These are phyloP conservation scores for Dinomys branickii DNA, from an alignment of 2,113 vertebrate genomes.

Conservation along the genomic window DNA sequence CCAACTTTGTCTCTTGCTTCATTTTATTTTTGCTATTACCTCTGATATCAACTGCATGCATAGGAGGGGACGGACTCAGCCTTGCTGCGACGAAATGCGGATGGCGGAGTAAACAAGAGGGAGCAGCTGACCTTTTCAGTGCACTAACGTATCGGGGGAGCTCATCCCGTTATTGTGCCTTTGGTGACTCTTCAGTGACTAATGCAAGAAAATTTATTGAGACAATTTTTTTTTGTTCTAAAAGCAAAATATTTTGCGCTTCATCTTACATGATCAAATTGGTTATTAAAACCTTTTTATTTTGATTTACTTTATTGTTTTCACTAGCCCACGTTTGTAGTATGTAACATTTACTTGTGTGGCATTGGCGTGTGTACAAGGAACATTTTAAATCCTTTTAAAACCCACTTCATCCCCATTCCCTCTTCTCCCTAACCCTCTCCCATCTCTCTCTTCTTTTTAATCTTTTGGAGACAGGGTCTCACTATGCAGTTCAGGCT, in stretches of 20 bases:
- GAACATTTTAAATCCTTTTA: background rate
- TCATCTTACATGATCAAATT: background rate
- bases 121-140: background rate
- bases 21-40: background rate
- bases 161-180: background rate
- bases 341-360: background rate
- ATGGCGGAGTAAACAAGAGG: background rate
- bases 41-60: background rate
- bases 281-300: background rate
- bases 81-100: background rate
- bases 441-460: too few relatives aligned
- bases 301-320: background rate
- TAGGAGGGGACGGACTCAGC: background rate
- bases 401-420: background rate
- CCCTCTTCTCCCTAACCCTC: background rate
- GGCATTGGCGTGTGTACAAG: background rate
- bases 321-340: background rate
- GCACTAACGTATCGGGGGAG: background rate
- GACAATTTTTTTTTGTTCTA: background rate
- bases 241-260: background rate
- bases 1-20: background rate
- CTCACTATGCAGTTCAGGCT: too few relatives aligned
- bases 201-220: slow-evolving; percentile 1
- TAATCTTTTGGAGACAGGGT: too few relatives aligned
- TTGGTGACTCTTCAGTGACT: background rate